phyloP scores from a whole-genome alignment of 2,888 invertebrate genomes.

The Epirrhoe tristata region DNA sequence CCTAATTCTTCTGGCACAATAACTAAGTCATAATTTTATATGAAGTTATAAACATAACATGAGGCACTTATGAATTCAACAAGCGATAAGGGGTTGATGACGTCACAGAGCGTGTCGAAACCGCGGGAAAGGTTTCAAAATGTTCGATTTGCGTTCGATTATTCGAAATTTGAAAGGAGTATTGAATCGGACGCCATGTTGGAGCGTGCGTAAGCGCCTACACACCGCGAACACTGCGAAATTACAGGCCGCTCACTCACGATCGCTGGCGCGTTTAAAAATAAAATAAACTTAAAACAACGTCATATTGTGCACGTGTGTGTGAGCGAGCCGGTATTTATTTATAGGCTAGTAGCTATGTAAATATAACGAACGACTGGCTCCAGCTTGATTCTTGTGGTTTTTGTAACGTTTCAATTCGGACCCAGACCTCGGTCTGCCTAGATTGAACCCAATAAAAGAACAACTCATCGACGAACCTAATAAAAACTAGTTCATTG shows the following conservation, averaged over 20 bases:
- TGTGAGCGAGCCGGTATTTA: constrained; percentile 81
- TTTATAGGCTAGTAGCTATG: constrained; percentile 85
- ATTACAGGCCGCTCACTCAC: constrained; percentile 79
- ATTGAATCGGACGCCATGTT: constrained; percentile 74
- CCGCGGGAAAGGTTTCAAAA: constrained; percentile 45
- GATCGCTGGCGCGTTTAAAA: constrained; percentile 80
- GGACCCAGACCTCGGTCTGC: constrained; percentile 48
- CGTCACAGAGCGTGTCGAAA: constrained; percentile 26
- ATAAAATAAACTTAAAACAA: constrained; percentile 85
- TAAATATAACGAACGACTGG: constrained; percentile 76
- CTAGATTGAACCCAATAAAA: constrained; percentile 12
- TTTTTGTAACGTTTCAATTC: constrained; percentile 82
- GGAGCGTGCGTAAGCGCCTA: constrained; percentile 81
- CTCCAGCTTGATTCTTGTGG: constrained; percentile 75
- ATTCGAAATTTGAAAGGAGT: constrained; percentile 63
- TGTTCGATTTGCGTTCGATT: constrained; percentile 58
- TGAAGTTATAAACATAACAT: constrained; percentile 69
- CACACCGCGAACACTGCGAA: constrained; percentile 83
- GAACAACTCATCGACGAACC: constrained; percentile 13
- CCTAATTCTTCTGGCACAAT: constrained; percentile 68
- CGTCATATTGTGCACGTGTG: constrained; percentile 83
- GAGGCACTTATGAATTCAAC: constrained; percentile 67
- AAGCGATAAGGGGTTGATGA: constrained; percentile 56
- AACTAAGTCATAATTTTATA: constrained; percentile 69
- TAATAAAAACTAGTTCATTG: not conserved